Evolutionary conservation across 1,140 invertebrate genomes (phyloP), one percentile per base, ranked within the genome.

Genomic region (Caenorhabditis brenneri): DNA sequence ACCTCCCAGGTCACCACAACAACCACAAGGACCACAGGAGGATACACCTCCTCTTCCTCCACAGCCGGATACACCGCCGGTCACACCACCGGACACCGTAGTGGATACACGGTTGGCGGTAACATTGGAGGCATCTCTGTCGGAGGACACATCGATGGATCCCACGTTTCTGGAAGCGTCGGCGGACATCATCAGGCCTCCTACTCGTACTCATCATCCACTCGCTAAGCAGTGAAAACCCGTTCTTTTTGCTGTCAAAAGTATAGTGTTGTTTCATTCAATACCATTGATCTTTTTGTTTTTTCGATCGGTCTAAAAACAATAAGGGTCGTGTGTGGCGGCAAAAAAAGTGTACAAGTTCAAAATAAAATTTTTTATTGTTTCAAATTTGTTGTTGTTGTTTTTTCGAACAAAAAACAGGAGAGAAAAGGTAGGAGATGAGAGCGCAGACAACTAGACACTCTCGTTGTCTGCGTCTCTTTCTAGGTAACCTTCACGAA

Each of bases 201-300:
- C 5, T 74, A 74, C 22, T 24, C 36, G 19, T 74, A 46, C 65
- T 74, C 65, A 2, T 74, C 65, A 10, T 74, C 65, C n/a, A 74
- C 42, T n/a, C 33, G 24, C n/a, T 74, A 74, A 36, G 24, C 15
- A 31, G 12, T 31, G 19, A 42, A 16, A 15, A 7, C n/a, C n/a
- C n/a, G n/a, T n/a, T 10, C n/a, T 74, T 42, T 27, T 42, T 42
- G 65, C 36, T 31, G 22, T 74, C 36, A 24, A 27, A 42, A n/a
- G n/a, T n/a, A 74, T 74, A 74, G 65, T 74, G 33, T 74, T 74
- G 65, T 74, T 74, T 31, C 65, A 74, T 74, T 12, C 65, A 74
- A 74, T 74, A 74, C 65, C 65, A 74, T 42, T 74, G 36, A 74
- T 39, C 29, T 74, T 74, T 31, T n/a, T n/a, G 1, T 74, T 33